Evolutionary conservation across 2,797 vertebrate genomes (phyloP), one percentile per base, ranked within the genome.

Genomic region (Chromobotia macracanthus): DNA sequence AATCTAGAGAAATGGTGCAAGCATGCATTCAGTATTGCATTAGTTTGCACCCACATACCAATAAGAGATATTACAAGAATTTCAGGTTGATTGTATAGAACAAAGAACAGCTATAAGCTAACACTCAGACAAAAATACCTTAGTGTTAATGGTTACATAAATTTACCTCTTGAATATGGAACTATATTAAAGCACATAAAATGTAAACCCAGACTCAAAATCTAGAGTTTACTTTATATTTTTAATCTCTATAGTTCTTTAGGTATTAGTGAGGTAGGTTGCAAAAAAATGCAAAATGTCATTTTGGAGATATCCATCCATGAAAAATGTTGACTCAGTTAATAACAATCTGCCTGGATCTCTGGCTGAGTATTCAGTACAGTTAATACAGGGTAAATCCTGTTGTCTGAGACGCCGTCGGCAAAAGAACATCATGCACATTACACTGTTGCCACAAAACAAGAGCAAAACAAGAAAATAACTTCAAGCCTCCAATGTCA

Each of bases 381-480:
- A 77, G 66, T 64, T 70, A 78, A 70, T 78, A 31, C 77, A 13
- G 18, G 68, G 55, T 46, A 79, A 72, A 72, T 79, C 48, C 50
- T 65, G 60, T 72, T 72, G 48, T 79, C 68, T 72, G 58, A 55
- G 46, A 71, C 23, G 19, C 41, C 66, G 19, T 60, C n/a, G 12
- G 58, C 31, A 21, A 72, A 72, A 72, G 58, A 71, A 72, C 31
- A 71, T 64, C 21, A 51, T 25, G 68, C 53, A 72, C 15, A 64
- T 71, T 71, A 21, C 67, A 53, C 68, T 79, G 68, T 64, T 55
- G 50, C 19, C 35, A 72, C 48, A 48, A 56, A 79, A 79, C 68
- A 71, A 79, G 21, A 31, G 53, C 46, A 53, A 61, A 85, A 89
- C 75, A 83, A 84, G 86, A 87, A 82, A 58, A 85, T 84, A 84